A percentile compares a stretch with the other conserved stretches of the same genome.
phyloP scores from a whole-genome alignment of 1,140 invertebrate genomes.

The Papilio dardanus region DNA sequence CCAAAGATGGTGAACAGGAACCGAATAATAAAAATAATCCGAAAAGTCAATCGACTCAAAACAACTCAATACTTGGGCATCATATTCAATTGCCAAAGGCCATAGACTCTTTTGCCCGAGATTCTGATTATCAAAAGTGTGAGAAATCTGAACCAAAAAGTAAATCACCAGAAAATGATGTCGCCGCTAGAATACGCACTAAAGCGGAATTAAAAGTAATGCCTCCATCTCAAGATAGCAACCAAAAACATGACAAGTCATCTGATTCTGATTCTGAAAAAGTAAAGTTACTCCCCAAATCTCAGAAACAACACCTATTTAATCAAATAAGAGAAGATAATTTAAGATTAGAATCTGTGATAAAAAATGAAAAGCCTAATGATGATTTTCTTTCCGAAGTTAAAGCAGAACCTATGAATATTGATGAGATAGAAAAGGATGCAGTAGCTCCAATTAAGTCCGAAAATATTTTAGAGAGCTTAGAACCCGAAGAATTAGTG shows the following conservation, averaged over 20 bases:
- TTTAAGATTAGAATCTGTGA: conserved; percentile 73
- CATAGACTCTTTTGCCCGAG: conserved; percentile 77
- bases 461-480: conserved; percentile 61
- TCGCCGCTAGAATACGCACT: conserved; percentile 89
- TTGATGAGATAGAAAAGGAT: conserved; percentile 78
- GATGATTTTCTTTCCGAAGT: conserved; percentile 59
- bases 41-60: conserved; percentile 81
- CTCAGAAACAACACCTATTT: conserved; percentile 76
- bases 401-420: conserved; percentile 77
- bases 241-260: conserved; percentile 54
- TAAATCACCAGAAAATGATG: conserved; percentile 72
- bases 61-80: conserved; percentile 77
- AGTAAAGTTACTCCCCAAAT: conserved; percentile 68
- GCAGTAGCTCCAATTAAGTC: conserved; percentile 70
- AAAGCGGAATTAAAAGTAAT: conserved; percentile 91
- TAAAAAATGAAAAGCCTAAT: conserved; percentile 63
- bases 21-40: conserved; percentile 56
- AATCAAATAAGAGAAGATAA: conserved; percentile 79
- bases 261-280: conserved; percentile 52
- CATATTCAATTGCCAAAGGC: conserved; percentile 88
- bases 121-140: conserved; percentile 62
- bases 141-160: conserved; percentile 61
- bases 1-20: conserved; percentile 67
- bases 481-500: conserved; percentile 46
- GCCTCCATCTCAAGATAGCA: conserved; percentile 69